A percentile compares a stretch with the other conserved stretches of the same genome.
phyloP scores from a whole-genome alignment of 2,797 vertebrate species.

The Leptodactylus fallax region DNA sequence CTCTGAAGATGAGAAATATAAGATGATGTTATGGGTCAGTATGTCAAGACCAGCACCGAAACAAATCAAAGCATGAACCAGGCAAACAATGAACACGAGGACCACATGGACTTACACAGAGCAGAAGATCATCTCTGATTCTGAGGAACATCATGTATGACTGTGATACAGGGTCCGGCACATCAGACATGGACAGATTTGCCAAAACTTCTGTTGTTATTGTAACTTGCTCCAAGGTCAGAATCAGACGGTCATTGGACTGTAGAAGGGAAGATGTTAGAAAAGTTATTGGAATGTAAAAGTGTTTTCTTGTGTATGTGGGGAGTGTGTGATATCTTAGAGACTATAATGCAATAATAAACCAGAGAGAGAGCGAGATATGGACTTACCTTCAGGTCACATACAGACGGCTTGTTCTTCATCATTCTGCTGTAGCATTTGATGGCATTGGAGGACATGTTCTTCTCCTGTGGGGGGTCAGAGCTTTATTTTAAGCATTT shows the following conservation, averaged over 20 bases:
- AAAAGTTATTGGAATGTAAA: too few species aligned
- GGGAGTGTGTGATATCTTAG: too few species aligned
- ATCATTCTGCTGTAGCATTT: constrained; percentile 35
- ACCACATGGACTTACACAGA: background rate
- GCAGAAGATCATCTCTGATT: constrained; percentile 9
- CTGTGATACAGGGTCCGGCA: background rate
- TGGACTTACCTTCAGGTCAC: constrained; percentile 24
- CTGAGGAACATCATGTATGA: constrained; percentile 9
- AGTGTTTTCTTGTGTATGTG: too few species aligned
- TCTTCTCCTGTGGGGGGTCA: background rate
- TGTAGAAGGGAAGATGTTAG: background rate
- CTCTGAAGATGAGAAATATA: background rate
- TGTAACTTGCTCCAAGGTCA: background rate
- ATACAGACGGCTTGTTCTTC: constrained; percentile 24
- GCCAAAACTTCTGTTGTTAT: constrained; percentile 12
- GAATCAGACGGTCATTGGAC: background rate
- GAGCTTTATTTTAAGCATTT: too few species aligned
- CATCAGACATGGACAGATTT: constrained; percentile 3
- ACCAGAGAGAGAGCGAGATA: too few species aligned
- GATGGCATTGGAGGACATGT: background rate
- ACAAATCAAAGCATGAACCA: background rate
- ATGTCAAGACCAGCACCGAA: background rate
- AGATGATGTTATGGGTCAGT: background rate
- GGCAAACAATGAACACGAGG: background rate
- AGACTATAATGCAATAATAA: too few species aligned